These are phyloP conservation scores for Linnaemya tessellans DNA, from an alignment of 2,888 invertebrate species.

Conservation along the genomic window DNA sequence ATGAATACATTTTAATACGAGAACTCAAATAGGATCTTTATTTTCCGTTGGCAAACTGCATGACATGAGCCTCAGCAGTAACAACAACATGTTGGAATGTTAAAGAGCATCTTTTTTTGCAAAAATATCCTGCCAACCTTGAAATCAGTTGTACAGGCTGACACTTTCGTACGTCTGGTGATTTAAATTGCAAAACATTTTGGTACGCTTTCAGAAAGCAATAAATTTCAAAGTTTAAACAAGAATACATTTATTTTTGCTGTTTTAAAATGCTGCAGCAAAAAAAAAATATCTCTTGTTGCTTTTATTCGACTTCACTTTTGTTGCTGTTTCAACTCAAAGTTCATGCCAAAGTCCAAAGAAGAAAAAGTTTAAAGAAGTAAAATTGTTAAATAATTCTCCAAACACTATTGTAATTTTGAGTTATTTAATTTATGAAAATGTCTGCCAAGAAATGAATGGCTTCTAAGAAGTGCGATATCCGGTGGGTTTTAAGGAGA, in stretches of 20 bases:
- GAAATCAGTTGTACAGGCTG: constrained; percentile 9
- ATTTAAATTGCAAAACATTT: constrained; percentile 40
- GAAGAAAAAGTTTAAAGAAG: not conserved
- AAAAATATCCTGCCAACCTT: constrained; percentile 26
- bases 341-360: constrained; percentile 24
- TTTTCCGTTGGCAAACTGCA: not conserved
- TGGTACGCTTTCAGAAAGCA: not conserved
- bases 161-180: not conserved
- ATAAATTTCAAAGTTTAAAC: constrained; percentile 5
- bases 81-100: not conserved
- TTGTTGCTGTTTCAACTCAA: constrained; percentile 16
- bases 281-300: not conserved
- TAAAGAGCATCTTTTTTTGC: constrained; percentile 9
- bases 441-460: not conserved
- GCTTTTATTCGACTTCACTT: not conserved
- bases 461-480: constrained; percentile 14
- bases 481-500: constrained; percentile 17
- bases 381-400: constrained; percentile 48
- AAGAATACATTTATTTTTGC: not conserved
- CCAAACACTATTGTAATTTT: constrained; percentile 19
- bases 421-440: constrained; percentile 5
- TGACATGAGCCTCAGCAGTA: not conserved
- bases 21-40: not conserved
- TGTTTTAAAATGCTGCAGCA: not conserved
- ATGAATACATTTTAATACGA: not conserved